Evolutionary conservation across 2,888 invertebrate genomes (phyloP), one percentile per base, ranked within the genome.

Genomic region (Anagyrus pseudococci): DNA sequence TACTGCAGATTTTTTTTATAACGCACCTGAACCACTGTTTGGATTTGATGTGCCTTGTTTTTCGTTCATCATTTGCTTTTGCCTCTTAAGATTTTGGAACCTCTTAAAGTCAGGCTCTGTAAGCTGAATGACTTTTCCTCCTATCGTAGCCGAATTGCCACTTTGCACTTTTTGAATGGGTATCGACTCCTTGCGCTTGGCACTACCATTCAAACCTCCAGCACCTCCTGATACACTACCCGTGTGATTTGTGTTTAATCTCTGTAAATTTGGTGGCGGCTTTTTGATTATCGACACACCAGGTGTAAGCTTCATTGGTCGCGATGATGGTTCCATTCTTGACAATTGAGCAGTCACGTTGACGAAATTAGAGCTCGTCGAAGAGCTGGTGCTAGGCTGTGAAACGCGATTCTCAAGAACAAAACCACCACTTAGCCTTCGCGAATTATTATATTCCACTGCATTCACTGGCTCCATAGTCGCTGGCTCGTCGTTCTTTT

Each of bases 21-120:
- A 26, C 2, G 4, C 56, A 66, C 48, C 67, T 67, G 49, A 67
- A 49, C 68, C 60, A 19, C 50, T 58, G 52, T 57, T 58, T 0
- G 49, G 54, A 63, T 63, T 64, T 19, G 67, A 58, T 1, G 54
- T 44, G 29, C 23, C 20, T 19, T 49, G 64, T 25, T 77, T 80
- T 4, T 79, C 75, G 40, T 79, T 80, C 50, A 83, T 69, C 70
- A 82, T 78, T 64, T 82, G 82, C 54, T 84, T 83, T 63, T 83
- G 83, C 62, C 79, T 81, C 68, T 84, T 84, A 15, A 84, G 73
- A 52, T 76, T 82, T 59, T 84, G 84, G 46, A 84, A 71, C 68
- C 91, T 89, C 79, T 91, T 91, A 80, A 90, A 91, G 73, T 92
- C 92, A 53, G 89, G 88, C 37, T 92, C 85, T 2, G 90, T 90